phyloP scores from a whole-genome alignment of 1,140 invertebrate genomes.

The Scaptomyza montana region DNA sequence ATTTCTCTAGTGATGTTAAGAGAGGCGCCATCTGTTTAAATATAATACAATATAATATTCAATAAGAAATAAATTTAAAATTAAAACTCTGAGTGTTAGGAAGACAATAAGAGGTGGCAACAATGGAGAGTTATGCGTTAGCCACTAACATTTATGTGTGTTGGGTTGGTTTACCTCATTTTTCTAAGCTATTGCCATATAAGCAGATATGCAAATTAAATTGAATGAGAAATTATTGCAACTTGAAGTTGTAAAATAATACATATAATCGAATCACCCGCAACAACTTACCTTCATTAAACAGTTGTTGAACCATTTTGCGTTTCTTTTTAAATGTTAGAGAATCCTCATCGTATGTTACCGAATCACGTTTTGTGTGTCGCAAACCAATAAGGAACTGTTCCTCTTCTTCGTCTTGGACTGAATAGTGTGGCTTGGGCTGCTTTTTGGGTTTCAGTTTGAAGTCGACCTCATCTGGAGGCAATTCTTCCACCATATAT shows the following conservation, averaged over 20 bases:
- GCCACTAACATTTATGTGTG: constrained; percentile 63
- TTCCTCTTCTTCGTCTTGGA: constrained; percentile 85
- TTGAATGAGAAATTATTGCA: constrained; percentile 51
- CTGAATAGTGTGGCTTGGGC: constrained; percentile 70
- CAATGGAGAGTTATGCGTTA: constrained; percentile 65
- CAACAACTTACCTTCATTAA: constrained; percentile 86
- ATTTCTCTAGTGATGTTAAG: constrained; percentile 80
- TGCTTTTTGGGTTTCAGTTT: constrained; percentile 85
- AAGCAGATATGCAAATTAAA: constrained; percentile 62
- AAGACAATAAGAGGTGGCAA: constrained; percentile 14
- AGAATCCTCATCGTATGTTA: constrained; percentile 82
- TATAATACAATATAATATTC: constrained; percentile 1
- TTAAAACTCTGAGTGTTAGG: background rate
- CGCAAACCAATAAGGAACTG: constrained; percentile 86
- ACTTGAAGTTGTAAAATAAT: constrained; percentile 28
- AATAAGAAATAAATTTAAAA: background rate
- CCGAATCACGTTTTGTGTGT: constrained; percentile 82
- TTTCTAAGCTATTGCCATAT: constrained; percentile 82
- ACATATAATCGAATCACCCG: background rate
- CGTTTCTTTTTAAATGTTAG: constrained; percentile 86
- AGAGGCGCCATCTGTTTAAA: constrained; percentile 71
- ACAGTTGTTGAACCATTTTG: constrained; percentile 85
- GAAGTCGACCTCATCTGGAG: constrained; percentile 84
- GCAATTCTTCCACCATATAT: constrained; percentile 84
- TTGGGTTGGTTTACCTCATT: constrained; percentile 69